Conservation (phyloP, 1,140 invertebrate genomes). For the Fopius arisanus region DNA sequence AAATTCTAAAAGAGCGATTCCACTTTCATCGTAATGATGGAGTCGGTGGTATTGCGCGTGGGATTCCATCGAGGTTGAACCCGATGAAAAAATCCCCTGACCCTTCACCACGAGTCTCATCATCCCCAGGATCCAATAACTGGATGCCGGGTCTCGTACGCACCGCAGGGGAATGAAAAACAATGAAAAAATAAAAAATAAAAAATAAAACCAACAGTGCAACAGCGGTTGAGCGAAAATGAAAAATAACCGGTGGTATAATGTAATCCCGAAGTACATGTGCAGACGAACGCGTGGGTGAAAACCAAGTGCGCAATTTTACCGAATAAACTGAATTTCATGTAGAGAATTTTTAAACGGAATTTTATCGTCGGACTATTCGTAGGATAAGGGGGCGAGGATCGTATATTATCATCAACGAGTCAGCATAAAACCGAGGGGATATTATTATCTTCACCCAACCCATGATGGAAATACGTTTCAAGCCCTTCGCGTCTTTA, state of each 20-base stretch:
- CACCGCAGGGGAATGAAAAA: too few relatives aligned
- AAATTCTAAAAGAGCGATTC: too few relatives aligned
- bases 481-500: background rate
- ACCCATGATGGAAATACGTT: background rate
- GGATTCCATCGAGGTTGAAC: background rate
- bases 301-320: background rate
- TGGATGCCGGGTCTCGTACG: too few relatives aligned
- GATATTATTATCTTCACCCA: constrained; percentile 11
- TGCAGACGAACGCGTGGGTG: background rate
- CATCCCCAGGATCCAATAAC: background rate
- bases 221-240: background rate
- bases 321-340: background rate
- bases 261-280: background rate
- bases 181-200: too few relatives aligned
- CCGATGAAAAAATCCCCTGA: background rate
- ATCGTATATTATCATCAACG: constrained; percentile 16
- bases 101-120: background rate
- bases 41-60: background rate
- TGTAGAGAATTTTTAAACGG: background rate
- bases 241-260: background rate
- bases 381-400: background rate
- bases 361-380: background rate
- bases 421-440: background rate
- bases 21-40: background rate
- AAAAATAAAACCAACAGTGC: background rate